Evolutionary conservation across 1,140 invertebrate species (phyloP), one percentile per base, ranked within the genome.

Genomic region (Drosophila navojoa): DNA sequence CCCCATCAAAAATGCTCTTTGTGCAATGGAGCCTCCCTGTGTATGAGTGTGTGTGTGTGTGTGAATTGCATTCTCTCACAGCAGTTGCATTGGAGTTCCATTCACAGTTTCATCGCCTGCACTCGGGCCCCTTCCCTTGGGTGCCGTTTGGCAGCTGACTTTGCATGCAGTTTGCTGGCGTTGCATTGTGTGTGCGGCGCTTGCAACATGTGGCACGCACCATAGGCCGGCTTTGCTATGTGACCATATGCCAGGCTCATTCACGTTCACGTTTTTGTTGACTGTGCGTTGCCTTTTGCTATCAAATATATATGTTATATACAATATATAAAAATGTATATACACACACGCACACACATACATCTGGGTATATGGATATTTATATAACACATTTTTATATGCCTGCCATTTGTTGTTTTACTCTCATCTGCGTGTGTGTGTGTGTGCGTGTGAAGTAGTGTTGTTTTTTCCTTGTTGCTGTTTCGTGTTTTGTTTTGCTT

Each of bases 351-450:
- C 19, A 22, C 19, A 22, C 19, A 22, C 19, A 45, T 69, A 40
- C 47, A 52, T 71, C 50, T 70, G 49, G 62, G 45, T 53, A 71
- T 69, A 71, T 72, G 66, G 63, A 60, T 87, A 82, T 87, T 89
- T 87, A 89, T 87, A 89, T 89, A 87, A 87, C 84, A 89, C 82
- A 89, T 87, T 87, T 86, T 79, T 69, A 89, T 89, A 79, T 81
- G 66, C 64, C 50, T 68, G 76, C 69, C 71, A 47, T 52, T 66
- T 66, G 53, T 55, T 69, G 53, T 22, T 69, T 66, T 75, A 47
- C 19, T 16, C 40, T 13, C 25, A 11, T 57, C 52, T 45, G 19
- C 19, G 19, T 22, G 27, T 40, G 50, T 40, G 54, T 40, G 53
- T 64, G 54, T 47, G 53, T 64, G 63, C 27, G 71, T 61, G 57